A percentile compares a stretch with the other conserved stretches of the same genome.
Conservation (phyloP, 2,113 vertebrate genomes). For the Cygnus atratus region DNA sequence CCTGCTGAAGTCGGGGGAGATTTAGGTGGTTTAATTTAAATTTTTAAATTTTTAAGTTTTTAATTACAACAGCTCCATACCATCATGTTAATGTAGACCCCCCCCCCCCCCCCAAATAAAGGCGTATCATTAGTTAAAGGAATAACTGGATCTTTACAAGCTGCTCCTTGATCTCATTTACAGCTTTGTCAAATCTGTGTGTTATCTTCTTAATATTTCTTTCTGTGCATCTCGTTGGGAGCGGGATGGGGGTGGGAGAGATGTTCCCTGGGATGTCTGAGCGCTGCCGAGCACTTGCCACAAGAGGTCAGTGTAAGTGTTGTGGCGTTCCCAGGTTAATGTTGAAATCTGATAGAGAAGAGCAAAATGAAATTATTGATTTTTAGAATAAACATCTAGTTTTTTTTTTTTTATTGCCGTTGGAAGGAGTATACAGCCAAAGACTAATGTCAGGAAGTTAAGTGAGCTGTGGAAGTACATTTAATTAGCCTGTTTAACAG, state of each 20-base stretch:
- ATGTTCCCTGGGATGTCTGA: neutral
- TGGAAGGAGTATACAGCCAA: neutral
- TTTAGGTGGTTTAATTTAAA: neutral
- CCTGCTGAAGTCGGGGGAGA: neutral
- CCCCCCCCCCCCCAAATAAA: neutral
- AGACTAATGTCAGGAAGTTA: conserved; percentile 22
- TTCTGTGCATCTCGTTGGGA: neutral
- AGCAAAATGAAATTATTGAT: neutral
- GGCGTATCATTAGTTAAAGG: neutral
- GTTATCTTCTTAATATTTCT: neutral
- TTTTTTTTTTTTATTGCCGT: neutral
- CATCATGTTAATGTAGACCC: neutral
- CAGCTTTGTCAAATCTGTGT: neutral
- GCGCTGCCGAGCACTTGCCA: conserved; percentile 55
- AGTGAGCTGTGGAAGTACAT: neutral
- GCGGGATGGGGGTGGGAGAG: neutral
- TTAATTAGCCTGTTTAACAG: conserved; percentile 8
- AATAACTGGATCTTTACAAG: neutral
- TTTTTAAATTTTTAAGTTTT: neutral
- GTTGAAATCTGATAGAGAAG: neutral
- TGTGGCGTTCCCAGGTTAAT: conserved; percentile 18
- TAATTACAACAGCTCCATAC: neutral
- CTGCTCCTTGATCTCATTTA: neutral
- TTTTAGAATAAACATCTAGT: neutral
- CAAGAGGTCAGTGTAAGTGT: conserved; percentile 77